A percentile compares a stretch with the other conserved stretches of the same genome.
Conservation (phyloP, 2,113 vertebrate species). For the Rhinichthys klamathensis region DNA sequence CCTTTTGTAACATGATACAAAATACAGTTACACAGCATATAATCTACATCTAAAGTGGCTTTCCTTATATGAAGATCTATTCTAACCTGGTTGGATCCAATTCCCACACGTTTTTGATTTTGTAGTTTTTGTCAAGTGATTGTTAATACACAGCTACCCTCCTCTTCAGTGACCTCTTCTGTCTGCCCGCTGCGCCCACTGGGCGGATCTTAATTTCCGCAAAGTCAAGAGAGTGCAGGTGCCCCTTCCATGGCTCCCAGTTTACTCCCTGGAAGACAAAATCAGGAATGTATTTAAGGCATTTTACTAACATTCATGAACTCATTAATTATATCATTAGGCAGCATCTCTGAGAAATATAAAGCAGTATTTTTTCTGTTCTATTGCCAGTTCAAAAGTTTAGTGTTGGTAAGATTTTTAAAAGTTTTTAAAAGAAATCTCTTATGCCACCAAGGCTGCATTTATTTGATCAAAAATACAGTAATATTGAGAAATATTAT, state of each 20-base stretch:
- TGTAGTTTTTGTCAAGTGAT: not conserved
- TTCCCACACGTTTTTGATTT: not conserved
- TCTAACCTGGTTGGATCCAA: not conserved
- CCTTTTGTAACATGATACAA: not conserved
- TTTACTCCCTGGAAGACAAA: slow-evolving; percentile 80
- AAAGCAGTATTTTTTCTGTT: not conserved
- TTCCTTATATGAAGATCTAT: not conserved
- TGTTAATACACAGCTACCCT: slow-evolving; percentile 50
- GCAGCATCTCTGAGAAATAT: not conserved
- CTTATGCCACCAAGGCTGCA: not conserved
- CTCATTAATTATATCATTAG: not conserved
- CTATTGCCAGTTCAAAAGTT: not conserved
- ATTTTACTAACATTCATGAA: not conserved
- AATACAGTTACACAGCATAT: not conserved
- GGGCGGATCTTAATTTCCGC: slow-evolving; percentile 86
- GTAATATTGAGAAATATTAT: not conserved
- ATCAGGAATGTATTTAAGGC: not conserved
- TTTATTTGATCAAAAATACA: not conserved
- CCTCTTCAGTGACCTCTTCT: slow-evolving; percentile 71
- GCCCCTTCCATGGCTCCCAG: slow-evolving; percentile 92
- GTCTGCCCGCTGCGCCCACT: slow-evolving; percentile 68
- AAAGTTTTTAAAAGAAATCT: not conserved
- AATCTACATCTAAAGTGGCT: slow-evolving; percentile 5
- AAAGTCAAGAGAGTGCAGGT: slow-evolving; percentile 85
- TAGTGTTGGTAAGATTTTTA: not conserved